These are phyloP conservation scores for Oedothorax gibbosus DNA, from an alignment of 1,140 invertebrate genomes.

Conservation along the genomic window DNA sequence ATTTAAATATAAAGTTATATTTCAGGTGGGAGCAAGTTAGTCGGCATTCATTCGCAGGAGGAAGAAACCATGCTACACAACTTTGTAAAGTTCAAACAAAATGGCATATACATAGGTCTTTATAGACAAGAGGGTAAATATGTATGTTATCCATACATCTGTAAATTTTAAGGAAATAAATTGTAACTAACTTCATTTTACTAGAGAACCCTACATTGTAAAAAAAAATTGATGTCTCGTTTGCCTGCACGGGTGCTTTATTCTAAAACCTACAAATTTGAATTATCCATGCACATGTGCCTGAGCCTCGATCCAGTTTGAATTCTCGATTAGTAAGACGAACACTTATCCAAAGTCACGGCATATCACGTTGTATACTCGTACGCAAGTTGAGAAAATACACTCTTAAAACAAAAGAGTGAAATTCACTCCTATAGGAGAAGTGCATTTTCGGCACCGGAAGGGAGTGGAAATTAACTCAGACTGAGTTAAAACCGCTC, in stretches of 20 bases:
- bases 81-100: neutral
- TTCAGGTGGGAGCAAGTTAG: conserved; percentile 8
- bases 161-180: neutral
- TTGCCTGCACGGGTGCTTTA: neutral
- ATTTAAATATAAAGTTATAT: neutral
- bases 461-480: no score
- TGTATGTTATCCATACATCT: neutral
- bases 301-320: no score
- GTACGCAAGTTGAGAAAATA: no score
- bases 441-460: no score
- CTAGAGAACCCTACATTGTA: neutral
- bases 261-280: no score
- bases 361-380: no score
- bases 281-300: no score
- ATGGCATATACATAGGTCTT: neutral
- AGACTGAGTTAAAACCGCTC: no score
- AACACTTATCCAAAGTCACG: no score
- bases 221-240: neutral
- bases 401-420: no score
- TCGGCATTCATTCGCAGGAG: conserved; percentile 25
- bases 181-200: neutral
- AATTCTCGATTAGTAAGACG: no score
- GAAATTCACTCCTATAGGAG: no score
- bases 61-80: neutral
- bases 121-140: neutral